Percentiles rank a stretch among this genome's conserved stretches.
Conservation (phyloP, 2,888 invertebrate species). For the Dryobota labecula region DNA sequence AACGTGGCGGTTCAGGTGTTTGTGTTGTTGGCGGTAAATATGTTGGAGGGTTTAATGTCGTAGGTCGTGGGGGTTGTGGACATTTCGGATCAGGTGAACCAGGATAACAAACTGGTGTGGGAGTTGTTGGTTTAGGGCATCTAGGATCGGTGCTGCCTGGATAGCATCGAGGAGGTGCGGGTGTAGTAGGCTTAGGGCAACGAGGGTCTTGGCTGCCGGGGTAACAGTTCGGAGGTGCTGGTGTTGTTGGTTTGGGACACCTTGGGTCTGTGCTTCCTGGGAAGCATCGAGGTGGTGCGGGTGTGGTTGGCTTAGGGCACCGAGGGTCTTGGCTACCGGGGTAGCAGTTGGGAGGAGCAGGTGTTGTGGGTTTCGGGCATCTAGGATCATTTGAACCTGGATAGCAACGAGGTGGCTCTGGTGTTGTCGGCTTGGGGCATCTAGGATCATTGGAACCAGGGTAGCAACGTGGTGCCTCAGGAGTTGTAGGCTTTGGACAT, state of each 20-base stretch:
- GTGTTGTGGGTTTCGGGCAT: constrained; percentile 68
- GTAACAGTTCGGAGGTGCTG: too few relatives aligned
- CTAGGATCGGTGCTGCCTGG: constrained; percentile 68
- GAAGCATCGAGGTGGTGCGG: constrained; percentile 43
- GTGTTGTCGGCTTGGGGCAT: constrained; percentile 68
- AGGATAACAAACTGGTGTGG: constrained; percentile 48
- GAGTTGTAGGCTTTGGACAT: constrained; percentile 72
- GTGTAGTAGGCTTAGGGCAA: constrained; percentile 68
- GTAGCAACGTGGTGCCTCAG: constrained; percentile 66
- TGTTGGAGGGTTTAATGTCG: constrained; percentile 63
- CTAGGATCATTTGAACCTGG: constrained; percentile 68
- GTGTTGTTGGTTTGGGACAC: neutral
- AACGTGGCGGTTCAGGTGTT: constrained; percentile 46
- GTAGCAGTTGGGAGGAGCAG: constrained; percentile 66
- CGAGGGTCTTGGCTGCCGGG: too few relatives aligned
- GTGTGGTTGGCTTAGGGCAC: constrained; percentile 68
- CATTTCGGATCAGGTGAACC: constrained; percentile 39
- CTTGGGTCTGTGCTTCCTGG: constrained; percentile 31
- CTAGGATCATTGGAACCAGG: constrained; percentile 69
- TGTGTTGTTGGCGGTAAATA: constrained; percentile 34
- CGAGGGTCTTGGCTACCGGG: constrained; percentile 73
- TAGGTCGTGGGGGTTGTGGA: constrained; percentile 62
- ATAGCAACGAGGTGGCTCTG: constrained; percentile 54
- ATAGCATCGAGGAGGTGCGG: constrained; percentile 60
- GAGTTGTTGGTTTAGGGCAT: constrained; percentile 63